Base-by-base conservation (phyloP, 2,888 invertebrate genomes). In the Parnassius orleans region DNA sequence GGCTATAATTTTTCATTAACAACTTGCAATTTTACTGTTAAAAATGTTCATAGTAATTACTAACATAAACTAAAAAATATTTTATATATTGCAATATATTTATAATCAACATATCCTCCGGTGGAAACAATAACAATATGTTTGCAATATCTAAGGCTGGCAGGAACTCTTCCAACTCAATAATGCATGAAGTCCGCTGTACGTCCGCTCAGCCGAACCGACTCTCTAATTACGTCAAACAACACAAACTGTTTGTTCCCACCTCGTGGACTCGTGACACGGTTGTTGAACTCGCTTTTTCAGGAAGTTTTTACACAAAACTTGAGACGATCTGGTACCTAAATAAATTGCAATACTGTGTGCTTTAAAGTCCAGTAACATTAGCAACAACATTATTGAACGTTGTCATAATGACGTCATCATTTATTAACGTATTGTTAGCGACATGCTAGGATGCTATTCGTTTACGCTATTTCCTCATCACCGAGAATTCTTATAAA, bases 391-490 rank as follows among this genome's bases (percentile, higher is more conserved):
- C 51, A 51, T 69, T 48, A 48, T 9, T 12, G 14, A 14, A 12
- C 62, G 53, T 47, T 61, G 59, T 62, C 81, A 75, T 81, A 78
- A 78, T 74, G 84, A 85, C 84, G 86, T 85, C 86, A 80, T 74
- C 73, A 82, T 76, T 79, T 76, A 74, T 68, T 63, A 67, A 66
- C 65, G 67, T 68, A 73, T 69, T 72, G 72, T 76, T 73, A 41
- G 19, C 78, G 77, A 81, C 86, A 77, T 70, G 68, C 69, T 70
- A 76, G 81, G 84, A 77, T 70, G 68, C 69, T 70, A 76, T 75
- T 82, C 81, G 78, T 87, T 83, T 84, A 84, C 83, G 80, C 78
- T 80, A 79, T 83, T 86, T 87, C 87, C 88, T 82, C 82, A 71
- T 83, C 82, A 82, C 83, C 78, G 75, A 81, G 74, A 68, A 75